phyloP scores from a whole-genome alignment of 2,797 vertebrate genomes.

The Poeciliopsis gracilis region DNA sequence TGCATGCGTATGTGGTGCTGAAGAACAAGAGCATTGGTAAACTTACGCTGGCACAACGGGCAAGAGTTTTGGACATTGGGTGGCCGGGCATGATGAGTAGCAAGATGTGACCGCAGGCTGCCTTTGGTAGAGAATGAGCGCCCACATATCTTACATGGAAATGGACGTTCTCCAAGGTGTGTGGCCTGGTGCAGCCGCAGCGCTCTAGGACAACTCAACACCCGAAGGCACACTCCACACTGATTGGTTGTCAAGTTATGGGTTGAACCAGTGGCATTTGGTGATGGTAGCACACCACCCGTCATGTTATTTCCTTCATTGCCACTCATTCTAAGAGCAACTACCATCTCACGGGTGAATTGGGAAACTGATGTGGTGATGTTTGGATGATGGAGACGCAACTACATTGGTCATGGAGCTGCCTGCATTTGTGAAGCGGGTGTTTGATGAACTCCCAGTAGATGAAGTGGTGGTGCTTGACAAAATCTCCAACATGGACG shows the following conservation, averaged over 20 bases:
- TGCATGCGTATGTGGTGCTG: constrained; percentile 95
- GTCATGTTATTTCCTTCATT: constrained; percentile 61
- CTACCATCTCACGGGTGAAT: constrained; percentile 79
- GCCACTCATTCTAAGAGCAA: constrained; percentile 75
- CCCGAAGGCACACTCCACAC: constrained; percentile 89
- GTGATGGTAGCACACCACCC: constrained; percentile 65
- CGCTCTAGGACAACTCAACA: constrained; percentile 90
- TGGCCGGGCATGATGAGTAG: constrained; percentile 87
- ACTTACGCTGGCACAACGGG: constrained; percentile 91
- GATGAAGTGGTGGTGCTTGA: constrained; percentile 57
- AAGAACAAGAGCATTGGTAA: constrained; percentile 91
- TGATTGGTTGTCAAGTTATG: constrained; percentile 83
- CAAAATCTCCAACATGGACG: constrained; percentile 68
- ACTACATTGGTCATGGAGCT: constrained; percentile 77
- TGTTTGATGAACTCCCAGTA: constrained; percentile 51
- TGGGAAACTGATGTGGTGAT: constrained; percentile 73
- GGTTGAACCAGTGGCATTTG: constrained; percentile 63
- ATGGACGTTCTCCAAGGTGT: constrained; percentile 90
- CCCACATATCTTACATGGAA: constrained; percentile 91
- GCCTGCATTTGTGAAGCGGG: constrained; percentile 72
- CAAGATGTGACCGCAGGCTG: constrained; percentile 88
- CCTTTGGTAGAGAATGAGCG: constrained; percentile 92
- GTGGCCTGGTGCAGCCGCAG: constrained; percentile 90
- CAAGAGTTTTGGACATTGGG: constrained; percentile 89
- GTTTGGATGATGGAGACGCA: constrained; percentile 74